Evolutionary conservation across 2,888 invertebrate species (phyloP), one percentile per base, ranked within the genome.

Genomic region (Machimus atricapillus): DNA sequence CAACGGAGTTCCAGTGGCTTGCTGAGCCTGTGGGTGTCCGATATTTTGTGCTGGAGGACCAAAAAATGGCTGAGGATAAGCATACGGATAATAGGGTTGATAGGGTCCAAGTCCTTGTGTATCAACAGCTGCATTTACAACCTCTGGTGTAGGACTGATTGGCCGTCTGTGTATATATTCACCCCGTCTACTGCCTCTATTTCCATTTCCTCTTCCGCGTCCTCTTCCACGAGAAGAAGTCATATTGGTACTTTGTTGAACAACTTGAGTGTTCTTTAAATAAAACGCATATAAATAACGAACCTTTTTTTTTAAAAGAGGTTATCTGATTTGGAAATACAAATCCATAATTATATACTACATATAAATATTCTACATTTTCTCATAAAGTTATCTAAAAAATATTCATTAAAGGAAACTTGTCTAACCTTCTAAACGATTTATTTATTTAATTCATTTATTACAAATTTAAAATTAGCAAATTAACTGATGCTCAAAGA

Each of bases 1-100:
- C 2, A 92, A 46, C 9, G 92, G 92, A 1, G 90, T 87, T 1
- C 92, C 92, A 5, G 92, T 89, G 14, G 92, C 92, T 88, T 92
- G 93, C 88, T 93, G 93, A 37, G 91, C 91, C n/a, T 90, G 90
- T 19, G 91, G 90, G 88, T 92, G 92, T 0, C 90, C 90, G 88
- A 91, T 89, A 56, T 89, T 90, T 89, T 90, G 91, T 34, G 91
- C 89, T 5, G 92, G 89, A 23, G 79, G 87, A 2, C 88, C 87
- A 88, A 90, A 91, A 82, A 88, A 89, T 16, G 90, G 87, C 76
- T 90, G 91, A 89, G 92, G 76, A 87, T 89, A 90, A 5, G 90
- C 88, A 87, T 90, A 90, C 56, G 90, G 91, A 16, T 90, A 27
- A 56, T 79, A 86, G 1, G 4, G 77, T 31, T 8, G 56, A 77